Base-by-base conservation (phyloP, 2,113 vertebrate genomes). In the Balaeniceps rex region DNA sequence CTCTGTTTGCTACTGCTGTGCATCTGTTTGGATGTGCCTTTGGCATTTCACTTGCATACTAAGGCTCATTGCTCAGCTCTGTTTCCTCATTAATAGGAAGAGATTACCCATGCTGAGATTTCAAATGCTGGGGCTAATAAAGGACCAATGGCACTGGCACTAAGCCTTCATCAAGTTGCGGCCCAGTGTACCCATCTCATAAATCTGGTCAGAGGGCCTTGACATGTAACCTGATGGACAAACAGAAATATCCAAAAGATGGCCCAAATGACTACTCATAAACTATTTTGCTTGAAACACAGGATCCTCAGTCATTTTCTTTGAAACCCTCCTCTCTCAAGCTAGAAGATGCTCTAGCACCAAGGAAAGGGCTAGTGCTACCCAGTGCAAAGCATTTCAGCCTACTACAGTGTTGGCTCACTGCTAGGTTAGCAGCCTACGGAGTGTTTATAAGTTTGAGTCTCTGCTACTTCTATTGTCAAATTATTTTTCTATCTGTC, bases 41-140 rank as follows among this genome's bases (percentile, higher is more conserved):
- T 87, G 84, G 93, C 89, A 76, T 66, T 68, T 61, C 61, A 78
- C 61, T 93, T 71, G 29, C 70, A 61, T 14, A 49, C 24, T 60
- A 85, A 65, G 84, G 84, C 93, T 96, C 93, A 91, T 65, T 90
- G 93, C 78, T 93, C 75, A 76, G 78, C 81, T 87, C 69, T 69
- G 49, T 65, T 94, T 89, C 70, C 84, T 91, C 82, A 69, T 69
- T 84, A 91, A 90, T 46, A 79, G 34, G 21, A 61, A 68, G 36
- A 88, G 28, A 86, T 63, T 88, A 88, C 11, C 51, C 82, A 74
- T 26, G 46, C 85, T 86, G 93, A 86, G 78, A 66, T 86, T 90
- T 94, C 90, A 79, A 75, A 80, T 58, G 33, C 28, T 88, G 49
- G n/a, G 51, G 28, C 82, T 80, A 80, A 88, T 80, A 79, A 78